Evolutionary conservation across 1,140 invertebrate genomes (phyloP).

Genomic region (Listronotus oregonensis): DNA sequence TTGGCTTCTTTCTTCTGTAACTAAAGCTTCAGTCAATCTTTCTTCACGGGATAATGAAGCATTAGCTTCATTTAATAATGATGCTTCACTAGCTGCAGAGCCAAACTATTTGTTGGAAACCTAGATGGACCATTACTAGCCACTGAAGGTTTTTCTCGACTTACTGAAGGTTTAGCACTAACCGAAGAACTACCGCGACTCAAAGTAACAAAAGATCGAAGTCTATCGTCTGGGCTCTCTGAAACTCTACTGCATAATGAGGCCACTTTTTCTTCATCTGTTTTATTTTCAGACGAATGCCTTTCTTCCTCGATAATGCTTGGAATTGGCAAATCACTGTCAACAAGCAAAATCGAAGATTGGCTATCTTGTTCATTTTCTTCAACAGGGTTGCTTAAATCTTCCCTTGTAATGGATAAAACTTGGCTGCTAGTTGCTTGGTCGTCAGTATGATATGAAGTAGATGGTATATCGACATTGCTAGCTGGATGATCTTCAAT

Average conservation of each 20-base stretch:
- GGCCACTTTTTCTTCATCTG: conserved; percentile 33
- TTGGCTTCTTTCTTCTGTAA: too few relatives aligned
- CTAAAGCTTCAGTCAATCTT: too few relatives aligned
- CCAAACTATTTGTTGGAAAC: too few relatives aligned
- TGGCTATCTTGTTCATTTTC: not conserved
- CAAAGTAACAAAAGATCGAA: not conserved
- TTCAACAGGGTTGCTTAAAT: not conserved
- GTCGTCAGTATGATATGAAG: not conserved
- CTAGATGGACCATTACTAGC: too few relatives aligned
- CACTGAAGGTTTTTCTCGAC: too few relatives aligned
- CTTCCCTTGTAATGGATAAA: not conserved
- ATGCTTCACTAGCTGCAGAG: too few relatives aligned
- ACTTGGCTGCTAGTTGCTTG: not conserved
- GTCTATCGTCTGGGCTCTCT: not conserved
- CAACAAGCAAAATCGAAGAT: not conserved
- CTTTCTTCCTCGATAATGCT: conserved; percentile 5
- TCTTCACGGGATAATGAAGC: too few relatives aligned
- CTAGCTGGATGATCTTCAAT: not conserved
- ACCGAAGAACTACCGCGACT: too few relatives aligned
- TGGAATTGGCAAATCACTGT: not conserved
- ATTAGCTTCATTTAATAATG: too few relatives aligned
- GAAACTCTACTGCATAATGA: conserved; percentile 2
- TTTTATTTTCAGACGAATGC: conserved; percentile 31
- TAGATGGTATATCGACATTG: not conserved
- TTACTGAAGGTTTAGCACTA: too few relatives aligned